Base-by-base conservation (phyloP, 1,140 invertebrate species). In the Cardiocondyla obscurior region DNA sequence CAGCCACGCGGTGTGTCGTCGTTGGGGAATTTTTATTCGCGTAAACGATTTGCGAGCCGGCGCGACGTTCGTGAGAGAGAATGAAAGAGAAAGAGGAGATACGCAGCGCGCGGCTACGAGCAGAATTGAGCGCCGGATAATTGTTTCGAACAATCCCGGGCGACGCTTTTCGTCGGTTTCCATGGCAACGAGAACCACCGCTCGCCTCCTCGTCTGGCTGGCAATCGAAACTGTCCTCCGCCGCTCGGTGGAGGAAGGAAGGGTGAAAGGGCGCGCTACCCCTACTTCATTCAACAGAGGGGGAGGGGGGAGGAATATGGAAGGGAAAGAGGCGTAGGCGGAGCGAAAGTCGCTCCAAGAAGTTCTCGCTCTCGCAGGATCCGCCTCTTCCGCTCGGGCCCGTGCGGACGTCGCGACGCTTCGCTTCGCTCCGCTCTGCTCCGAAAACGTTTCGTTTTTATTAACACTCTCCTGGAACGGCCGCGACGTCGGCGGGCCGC, bases 101-200 rank as follows among this genome's bases (percentile, higher is more conserved):
- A 42, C 49, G 64, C n/a, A 84, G 87, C 77, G 84, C 62, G 65
- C 87, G 90, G 81, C 81, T 73, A 39, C 89, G 91, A 92, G 92
- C 90, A 90, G 90, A 93, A 94, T 94, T 93, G 93, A 94, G 92
- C 93, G 90, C 87, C 89, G 90, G 92, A 93, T 94, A 94, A 94
- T 94, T 94, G 93, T 94, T 94, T 94, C 92, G 92, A 94, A 94
- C 92, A 94, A 94, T 94, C 93, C 92, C 89, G 89, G 86, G 84
- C 91, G 92, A 92, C 81, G 82, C 82, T 89, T 89, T 89, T 88
- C 82, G 82, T 79, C 76, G 85, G 92, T 93, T 92, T 81, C 92
- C 90, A 93, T 93, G 90, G 86, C 87, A 88, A 93, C 91, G 88
- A 74, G 88, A 81, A 77, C 84, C 85, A 81, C 82, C 87, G 84